Evolutionary conservation across 2,113 vertebrate genomes (phyloP).

Genomic region (Etia nguti): DNA sequence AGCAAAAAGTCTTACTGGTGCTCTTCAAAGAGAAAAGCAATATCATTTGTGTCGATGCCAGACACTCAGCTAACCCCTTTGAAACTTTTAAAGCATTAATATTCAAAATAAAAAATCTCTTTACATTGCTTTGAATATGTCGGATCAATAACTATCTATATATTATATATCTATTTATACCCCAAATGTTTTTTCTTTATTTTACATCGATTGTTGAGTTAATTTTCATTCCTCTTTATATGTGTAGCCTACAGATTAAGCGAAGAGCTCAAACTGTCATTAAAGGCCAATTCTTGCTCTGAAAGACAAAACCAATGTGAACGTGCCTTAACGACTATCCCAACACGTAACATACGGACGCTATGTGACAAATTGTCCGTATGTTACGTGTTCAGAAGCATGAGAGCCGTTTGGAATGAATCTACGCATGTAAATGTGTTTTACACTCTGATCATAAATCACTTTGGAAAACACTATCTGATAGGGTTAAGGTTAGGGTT

Average conservation of each 20-base stretch:
- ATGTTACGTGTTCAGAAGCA: background rate
- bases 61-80: conserved; percentile 16
- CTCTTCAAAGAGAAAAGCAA: conserved; percentile 46
- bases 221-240: background rate
- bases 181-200: background rate
- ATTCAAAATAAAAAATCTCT: background rate
- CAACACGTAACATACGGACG: background rate
- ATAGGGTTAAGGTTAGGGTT: background rate
- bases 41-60: conserved; percentile 45
- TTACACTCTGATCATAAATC: background rate
- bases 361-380: background rate
- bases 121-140: background rate
- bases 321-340: background rate
- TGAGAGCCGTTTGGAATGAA: background rate
- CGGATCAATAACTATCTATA: background rate
- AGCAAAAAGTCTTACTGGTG: conserved; percentile 35
- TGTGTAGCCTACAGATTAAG: background rate
- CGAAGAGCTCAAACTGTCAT: background rate
- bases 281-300: background rate
- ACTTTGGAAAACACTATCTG: background rate
- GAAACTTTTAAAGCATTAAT: background rate
- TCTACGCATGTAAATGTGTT: background rate
- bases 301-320: background rate
- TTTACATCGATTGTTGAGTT: background rate
- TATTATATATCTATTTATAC: background rate